These are phyloP conservation scores for Eurois occulta DNA, from an alignment of 2,888 invertebrate species.

Conservation along the genomic window DNA sequence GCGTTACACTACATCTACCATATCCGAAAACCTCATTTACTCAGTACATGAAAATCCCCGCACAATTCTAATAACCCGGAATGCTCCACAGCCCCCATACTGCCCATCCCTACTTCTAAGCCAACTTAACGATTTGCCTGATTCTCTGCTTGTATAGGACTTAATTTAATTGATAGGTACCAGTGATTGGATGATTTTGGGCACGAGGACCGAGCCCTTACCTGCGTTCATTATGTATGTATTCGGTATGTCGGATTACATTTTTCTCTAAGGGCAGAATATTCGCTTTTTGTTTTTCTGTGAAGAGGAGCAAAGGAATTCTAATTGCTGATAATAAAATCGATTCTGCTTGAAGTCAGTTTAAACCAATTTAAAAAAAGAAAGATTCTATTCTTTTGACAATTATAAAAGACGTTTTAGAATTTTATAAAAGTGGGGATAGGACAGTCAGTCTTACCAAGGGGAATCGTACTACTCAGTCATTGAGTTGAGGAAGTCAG, in stretches of 20 bases:
- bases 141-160: conserved; percentile 75
- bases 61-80: conserved; percentile 10
- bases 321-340: too few species aligned
- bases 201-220: conserved; percentile 41
- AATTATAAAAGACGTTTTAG: too few species aligned
- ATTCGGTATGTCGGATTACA: conserved; percentile 35
- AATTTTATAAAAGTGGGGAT: too few species aligned
- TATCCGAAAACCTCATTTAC: conserved; percentile 4
- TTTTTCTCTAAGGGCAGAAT: not conserved
- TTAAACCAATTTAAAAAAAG: too few species aligned
- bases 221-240: conserved; percentile 57
- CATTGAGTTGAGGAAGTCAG: not conserved
- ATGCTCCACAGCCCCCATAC: not conserved
- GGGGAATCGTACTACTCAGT: not conserved
- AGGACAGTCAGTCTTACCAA: too few species aligned
- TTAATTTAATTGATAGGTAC: conserved; percentile 75
- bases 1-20: not conserved
- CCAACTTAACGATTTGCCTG: conserved; percentile 69
- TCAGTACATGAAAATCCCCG: conserved; percentile 10
- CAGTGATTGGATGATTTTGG: conserved; percentile 71
- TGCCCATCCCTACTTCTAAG: conserved; percentile 51
- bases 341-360: too few species aligned
- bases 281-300: conserved; percentile 10
- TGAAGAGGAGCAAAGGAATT: too few species aligned
- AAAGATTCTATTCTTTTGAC: too few species aligned